These are phyloP conservation scores for Tangara arthus DNA, from an alignment of 2,797 vertebrate species.

Conservation along the genomic window DNA sequence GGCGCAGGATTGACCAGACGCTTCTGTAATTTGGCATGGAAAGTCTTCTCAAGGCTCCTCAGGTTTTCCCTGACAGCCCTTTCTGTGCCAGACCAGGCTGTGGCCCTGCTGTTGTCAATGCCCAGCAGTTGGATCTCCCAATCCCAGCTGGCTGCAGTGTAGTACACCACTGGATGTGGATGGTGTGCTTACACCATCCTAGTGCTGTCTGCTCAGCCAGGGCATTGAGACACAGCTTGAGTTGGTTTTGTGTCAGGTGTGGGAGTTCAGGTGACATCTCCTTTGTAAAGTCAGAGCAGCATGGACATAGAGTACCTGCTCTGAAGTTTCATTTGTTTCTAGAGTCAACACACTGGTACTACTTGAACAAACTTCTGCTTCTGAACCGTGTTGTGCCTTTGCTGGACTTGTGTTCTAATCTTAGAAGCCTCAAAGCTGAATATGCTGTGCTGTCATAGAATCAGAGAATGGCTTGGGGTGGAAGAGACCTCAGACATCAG, in stretches of 20 bases:
- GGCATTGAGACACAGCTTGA: not conserved
- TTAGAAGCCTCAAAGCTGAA: not conserved
- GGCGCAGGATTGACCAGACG: not conserved
- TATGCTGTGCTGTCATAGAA: not conserved
- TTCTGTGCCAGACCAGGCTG: not conserved
- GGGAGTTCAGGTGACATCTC: not conserved
- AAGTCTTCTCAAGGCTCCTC: not conserved
- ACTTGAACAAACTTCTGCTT: not conserved
- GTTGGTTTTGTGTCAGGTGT: not conserved
- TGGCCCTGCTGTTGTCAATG: not conserved
- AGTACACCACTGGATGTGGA: not conserved
- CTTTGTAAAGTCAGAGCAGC: not conserved
- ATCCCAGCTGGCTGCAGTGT: not conserved
- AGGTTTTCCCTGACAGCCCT: not conserved
- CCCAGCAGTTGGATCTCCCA: not conserved
- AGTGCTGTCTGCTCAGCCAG: not conserved
- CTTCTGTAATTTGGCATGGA: not conserved
- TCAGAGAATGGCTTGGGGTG: not conserved
- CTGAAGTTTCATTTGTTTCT: not conserved
- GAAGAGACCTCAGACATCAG: not conserved
- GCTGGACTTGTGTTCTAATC: not conserved
- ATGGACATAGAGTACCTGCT: not conserved
- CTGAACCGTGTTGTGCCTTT: not conserved
- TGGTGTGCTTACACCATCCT: not conserved
- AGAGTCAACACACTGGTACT: not conserved